Evolutionary conservation across 1,140 invertebrate genomes (phyloP).

Genomic region (Sitophilus oryzae): DNA sequence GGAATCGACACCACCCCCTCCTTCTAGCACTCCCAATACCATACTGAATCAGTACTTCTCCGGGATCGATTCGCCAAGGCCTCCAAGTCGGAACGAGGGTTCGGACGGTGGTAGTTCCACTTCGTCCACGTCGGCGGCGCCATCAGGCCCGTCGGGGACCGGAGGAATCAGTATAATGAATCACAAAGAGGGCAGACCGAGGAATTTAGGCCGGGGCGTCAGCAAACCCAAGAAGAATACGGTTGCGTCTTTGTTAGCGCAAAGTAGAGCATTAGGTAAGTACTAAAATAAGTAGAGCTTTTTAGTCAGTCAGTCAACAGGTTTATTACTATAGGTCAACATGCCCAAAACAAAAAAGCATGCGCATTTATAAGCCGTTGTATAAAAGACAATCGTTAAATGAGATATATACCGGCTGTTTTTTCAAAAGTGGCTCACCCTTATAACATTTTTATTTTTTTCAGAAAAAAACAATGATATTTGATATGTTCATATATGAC

Average conservation of each 20-base stretch:
- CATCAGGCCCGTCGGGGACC: conserved; percentile 21
- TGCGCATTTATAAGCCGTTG: background rate
- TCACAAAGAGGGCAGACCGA: conserved; percentile 65
- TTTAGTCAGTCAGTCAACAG: too few relatives aligned
- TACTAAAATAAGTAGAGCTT: too few relatives aligned
- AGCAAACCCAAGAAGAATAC: conserved; percentile 89
- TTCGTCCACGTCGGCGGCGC: conserved; percentile 37
- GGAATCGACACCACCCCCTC: conserved; percentile 42
- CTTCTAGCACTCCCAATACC: conserved; percentile 49
- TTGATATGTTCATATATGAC: too few relatives aligned
- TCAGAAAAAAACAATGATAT: too few relatives aligned
- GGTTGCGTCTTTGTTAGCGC: conserved; percentile 77
- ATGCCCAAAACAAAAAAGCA: too few relatives aligned
- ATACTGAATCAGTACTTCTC: conserved; percentile 52
- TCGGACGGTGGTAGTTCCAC: conserved; percentile 58
- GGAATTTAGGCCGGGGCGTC: conserved; percentile 75
- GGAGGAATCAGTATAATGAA: conserved; percentile 37
- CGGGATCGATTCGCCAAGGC: conserved; percentile 52
- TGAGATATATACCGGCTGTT: too few relatives aligned
- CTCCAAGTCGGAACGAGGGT: conserved; percentile 46
- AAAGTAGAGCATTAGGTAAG: conserved; percentile 69
- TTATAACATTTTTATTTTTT: too few relatives aligned
- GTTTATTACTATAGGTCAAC: too few relatives aligned
- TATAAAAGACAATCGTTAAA: background rate
- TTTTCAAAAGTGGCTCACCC: too few relatives aligned